Conservation (phyloP, 2,888 invertebrate genomes). For the Drosophila mulleri region DNA sequence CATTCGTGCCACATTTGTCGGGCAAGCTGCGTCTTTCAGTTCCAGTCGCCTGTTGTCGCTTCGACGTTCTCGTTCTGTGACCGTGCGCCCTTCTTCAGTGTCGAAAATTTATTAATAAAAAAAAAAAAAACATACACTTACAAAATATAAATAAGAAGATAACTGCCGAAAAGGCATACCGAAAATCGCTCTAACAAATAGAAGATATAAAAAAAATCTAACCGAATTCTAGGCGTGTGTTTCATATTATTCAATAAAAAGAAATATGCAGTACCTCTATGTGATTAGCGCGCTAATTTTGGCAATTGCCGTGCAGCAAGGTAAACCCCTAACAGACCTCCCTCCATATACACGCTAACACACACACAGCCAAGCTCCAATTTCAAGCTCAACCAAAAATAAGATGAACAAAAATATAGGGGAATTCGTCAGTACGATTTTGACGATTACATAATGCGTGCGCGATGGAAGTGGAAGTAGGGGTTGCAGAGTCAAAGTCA, state of each 20-base stretch:
- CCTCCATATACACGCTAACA: background rate
- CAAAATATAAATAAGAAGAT: conserved; percentile 16
- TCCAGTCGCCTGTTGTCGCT: conserved; percentile 64
- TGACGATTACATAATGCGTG: conserved; percentile 85
- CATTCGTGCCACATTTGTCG: conserved; percentile 68
- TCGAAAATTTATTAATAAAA: conserved; percentile 1
- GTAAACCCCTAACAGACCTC: conserved; percentile 72
- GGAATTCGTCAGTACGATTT: conserved; percentile 49
- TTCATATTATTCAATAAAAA: conserved; percentile 35
- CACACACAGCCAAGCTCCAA: conserved; percentile 15
- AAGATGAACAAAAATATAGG: conserved; percentile 9
- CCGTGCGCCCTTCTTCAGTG: conserved; percentile 44
- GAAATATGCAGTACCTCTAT: conserved; percentile 83
- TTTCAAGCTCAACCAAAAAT: conserved; percentile 22
- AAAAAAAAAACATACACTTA: conserved; percentile 1
- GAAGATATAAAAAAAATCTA: conserved; percentile 2
- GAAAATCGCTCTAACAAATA: conserved; percentile 14
- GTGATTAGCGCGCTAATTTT: conserved; percentile 83
- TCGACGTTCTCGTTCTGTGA: conserved; percentile 45
- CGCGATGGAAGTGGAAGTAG: conserved; percentile 42
- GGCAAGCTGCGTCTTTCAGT: conserved; percentile 55
- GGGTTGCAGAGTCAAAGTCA: conserved; percentile 13
- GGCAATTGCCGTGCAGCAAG: conserved; percentile 85
- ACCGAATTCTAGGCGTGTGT: conserved; percentile 5
- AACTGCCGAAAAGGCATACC: conserved; percentile 28